phyloP scores from a whole-genome alignment of 2,113 vertebrate species.

The Psilopsiagon aurifrons region DNA sequence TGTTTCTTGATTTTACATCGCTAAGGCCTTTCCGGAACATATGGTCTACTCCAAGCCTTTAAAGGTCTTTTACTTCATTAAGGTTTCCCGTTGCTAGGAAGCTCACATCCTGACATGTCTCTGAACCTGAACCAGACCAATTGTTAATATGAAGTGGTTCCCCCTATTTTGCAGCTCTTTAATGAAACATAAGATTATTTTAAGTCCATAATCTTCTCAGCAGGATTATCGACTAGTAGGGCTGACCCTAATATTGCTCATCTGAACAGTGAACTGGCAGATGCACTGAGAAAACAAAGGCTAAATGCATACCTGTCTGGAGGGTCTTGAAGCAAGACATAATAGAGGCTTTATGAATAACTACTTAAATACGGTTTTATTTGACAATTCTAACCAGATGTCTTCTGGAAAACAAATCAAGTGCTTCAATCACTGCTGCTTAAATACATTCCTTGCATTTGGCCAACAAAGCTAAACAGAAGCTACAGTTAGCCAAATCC shows the following conservation, averaged over 20 bases:
- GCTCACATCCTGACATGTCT: conserved; percentile 16
- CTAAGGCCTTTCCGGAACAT: neutral
- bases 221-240: conserved; percentile 44
- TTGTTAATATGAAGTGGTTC: conserved; percentile 21
- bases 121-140: conserved; percentile 9
- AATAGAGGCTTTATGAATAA: conserved; percentile 51
- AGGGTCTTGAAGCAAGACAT: conserved; percentile 41
- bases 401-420: conserved; percentile 58
- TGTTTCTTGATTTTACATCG: neutral
- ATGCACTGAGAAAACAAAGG: conserved; percentile 46
- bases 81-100: neutral
- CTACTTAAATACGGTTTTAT: conserved; percentile 58
- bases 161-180: conserved; percentile 40
- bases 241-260: conserved; percentile 63
- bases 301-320: conserved; percentile 40
- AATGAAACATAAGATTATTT: conserved; percentile 65
- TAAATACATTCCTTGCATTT: conserved; percentile 54
- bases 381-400: conserved; percentile 54
- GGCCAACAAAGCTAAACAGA: conserved; percentile 56
- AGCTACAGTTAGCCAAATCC: conserved; percentile 41
- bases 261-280: conserved; percentile 56
- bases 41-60: neutral
- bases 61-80: conserved; percentile 18
- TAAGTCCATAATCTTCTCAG: conserved; percentile 64
- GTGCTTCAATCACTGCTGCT: conserved; percentile 48